These are phyloP conservation scores for Nyleta sp. DNA, from an alignment of 2,888 invertebrate genomes.

Conservation along the genomic window DNA sequence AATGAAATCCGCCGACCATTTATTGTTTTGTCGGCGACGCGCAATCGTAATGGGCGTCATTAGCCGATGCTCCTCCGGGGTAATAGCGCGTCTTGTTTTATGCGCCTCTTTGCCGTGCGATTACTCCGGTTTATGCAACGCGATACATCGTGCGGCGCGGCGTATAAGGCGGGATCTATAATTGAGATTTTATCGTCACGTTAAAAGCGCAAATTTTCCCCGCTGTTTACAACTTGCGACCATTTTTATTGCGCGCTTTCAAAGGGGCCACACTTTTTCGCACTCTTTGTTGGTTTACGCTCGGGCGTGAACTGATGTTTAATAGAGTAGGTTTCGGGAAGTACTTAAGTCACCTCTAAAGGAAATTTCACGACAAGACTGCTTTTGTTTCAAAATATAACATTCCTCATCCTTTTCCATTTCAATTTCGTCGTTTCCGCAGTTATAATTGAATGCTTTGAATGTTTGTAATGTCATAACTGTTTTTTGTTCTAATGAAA, in stretches of 20 bases:
- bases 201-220: slow-evolving; percentile 55
- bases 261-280: slow-evolving; percentile 5
- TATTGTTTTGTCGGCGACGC: slow-evolving; percentile 63
- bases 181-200: slow-evolving; percentile 73
- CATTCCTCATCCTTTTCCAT: too few species aligned
- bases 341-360: neutral
- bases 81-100: slow-evolving; percentile 72
- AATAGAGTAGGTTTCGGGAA: slow-evolving; percentile 18
- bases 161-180: slow-evolving; percentile 65
- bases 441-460: too few species aligned
- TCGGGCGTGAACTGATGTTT: neutral
- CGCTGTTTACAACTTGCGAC: slow-evolving; percentile 20
- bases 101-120: slow-evolving; percentile 73
- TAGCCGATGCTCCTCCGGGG: slow-evolving; percentile 69
- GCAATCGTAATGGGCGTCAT: slow-evolving; percentile 71
- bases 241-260: slow-evolving; percentile 34
- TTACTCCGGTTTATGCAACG: slow-evolving; percentile 71
- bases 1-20: slow-evolving; percentile 66
- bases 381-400: too few species aligned
- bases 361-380: neutral
- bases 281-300: slow-evolving; percentile 11
- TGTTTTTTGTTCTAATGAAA: too few species aligned
- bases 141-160: slow-evolving; percentile 52
- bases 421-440: too few species aligned
- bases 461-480: too few species aligned